Evolutionary conservation across 2,113 vertebrate genomes (phyloP).

Genomic region (Poeciliopsis turrubarensis): DNA sequence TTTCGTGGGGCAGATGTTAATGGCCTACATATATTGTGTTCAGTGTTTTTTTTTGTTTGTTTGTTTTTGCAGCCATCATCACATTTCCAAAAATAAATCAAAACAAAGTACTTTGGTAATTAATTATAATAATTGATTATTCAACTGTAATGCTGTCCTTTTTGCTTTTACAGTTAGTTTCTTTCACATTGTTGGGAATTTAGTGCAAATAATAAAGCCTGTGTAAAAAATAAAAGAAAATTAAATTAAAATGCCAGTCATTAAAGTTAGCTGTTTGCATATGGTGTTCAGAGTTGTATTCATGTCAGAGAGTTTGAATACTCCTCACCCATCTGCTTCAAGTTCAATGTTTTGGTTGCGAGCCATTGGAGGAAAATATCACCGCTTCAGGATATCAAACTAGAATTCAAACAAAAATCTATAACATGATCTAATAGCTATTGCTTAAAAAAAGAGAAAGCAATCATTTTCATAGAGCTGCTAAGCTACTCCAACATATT

Average conservation of each 20-base stretch:
- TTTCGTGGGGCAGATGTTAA: conserved; percentile 70
- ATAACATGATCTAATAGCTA: background rate
- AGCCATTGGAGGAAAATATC: no score
- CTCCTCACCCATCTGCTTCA: no score
- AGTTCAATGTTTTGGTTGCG: no score
- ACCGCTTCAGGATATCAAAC: background rate
- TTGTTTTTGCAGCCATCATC: conserved; percentile 42
- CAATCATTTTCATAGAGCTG: background rate
- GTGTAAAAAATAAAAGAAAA: no score
- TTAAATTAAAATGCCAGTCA: background rate
- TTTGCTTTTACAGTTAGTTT: background rate
- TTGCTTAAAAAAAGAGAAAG: background rate
- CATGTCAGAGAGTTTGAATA: no score
- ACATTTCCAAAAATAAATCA: conserved; percentile 1
- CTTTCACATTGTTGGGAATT: background rate
- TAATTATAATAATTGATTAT: background rate
- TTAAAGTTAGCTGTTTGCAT: background rate
- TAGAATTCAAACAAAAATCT: background rate
- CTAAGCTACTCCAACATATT: background rate
- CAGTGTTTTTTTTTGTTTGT: conserved; percentile 9
- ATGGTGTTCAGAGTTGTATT: background rate
- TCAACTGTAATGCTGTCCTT: background rate
- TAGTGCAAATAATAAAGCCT: background rate
- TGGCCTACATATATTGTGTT: conserved; percentile 72
- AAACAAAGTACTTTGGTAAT: conserved; percentile 24